Evolutionary conservation across 2,888 invertebrate species (phyloP).

Genomic region (Hipparchia sbordonii): DNA sequence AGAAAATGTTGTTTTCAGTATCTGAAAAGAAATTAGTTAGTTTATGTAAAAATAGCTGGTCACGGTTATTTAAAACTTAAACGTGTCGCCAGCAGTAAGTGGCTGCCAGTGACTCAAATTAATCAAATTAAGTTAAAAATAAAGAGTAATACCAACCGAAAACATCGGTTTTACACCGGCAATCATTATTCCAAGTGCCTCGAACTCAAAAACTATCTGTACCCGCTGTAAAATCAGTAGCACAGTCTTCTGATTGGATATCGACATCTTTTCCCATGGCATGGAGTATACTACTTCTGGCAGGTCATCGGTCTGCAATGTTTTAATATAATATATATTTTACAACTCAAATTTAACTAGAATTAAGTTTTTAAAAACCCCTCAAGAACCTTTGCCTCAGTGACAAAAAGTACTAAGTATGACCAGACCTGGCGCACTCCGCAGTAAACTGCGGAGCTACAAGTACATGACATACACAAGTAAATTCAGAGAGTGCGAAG

Average conservation of each 20-base stretch:
- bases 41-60: too few relatives aligned
- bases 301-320: conserved; percentile 50
- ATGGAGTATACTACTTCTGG: conserved; percentile 48
- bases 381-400: too few relatives aligned
- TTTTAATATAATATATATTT: background rate
- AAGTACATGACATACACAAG: too few relatives aligned
- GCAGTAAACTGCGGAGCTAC: too few relatives aligned
- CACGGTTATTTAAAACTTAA: background rate
- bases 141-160: conserved; percentile 43
- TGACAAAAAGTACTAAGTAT: too few relatives aligned
- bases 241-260: conserved; percentile 49
- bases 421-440: too few relatives aligned
- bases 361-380: too few relatives aligned
- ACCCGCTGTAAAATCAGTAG: conserved; percentile 46
- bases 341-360: too few relatives aligned
- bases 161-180: conserved; percentile 52
- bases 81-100: too few relatives aligned
- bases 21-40: conserved; percentile 33
- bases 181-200: conserved; percentile 48
- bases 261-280: conserved; percentile 52
- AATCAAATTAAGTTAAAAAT: too few relatives aligned
- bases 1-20: conserved; percentile 41
- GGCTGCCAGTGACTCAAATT: too few relatives aligned
- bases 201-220: conserved; percentile 48
- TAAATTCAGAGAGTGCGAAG: too few relatives aligned